phyloP scores from a whole-genome alignment of 2,888 invertebrate genomes.

The Lysandra coridon region DNA sequence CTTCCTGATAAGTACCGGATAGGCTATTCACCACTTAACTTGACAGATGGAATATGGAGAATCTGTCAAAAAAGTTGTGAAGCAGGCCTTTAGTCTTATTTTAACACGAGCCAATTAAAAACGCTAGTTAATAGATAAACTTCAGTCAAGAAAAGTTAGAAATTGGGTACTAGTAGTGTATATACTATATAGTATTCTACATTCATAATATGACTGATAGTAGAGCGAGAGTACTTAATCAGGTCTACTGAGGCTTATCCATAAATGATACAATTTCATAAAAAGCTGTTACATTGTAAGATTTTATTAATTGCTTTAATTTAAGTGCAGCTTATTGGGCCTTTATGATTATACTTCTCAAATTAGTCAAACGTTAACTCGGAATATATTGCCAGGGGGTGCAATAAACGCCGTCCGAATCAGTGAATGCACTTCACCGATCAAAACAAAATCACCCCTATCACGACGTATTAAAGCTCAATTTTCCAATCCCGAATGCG shows the following conservation, averaged over 20 bases:
- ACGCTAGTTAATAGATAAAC: too few relatives aligned
- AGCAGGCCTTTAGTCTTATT: neutral
- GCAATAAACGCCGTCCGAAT: constrained; percentile 74
- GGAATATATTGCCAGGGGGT: constrained; percentile 69
- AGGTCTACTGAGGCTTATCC: neutral
- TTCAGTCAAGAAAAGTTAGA: too few relatives aligned
- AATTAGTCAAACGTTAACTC: constrained; percentile 79
- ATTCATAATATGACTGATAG: neutral
- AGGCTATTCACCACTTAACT: too few relatives aligned
- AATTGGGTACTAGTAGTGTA: too few relatives aligned
- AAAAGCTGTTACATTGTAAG: constrained; percentile 21
- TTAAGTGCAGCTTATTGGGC: constrained; percentile 60
- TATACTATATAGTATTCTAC: neutral
- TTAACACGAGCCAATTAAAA: neutral
- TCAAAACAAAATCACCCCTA: constrained; percentile 31
- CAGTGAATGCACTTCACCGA: constrained; percentile 64
- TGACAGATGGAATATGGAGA: too few relatives aligned
- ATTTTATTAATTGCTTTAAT: constrained; percentile 31
- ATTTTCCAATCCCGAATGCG: constrained; percentile 42
- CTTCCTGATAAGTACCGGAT: too few relatives aligned
- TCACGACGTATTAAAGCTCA: constrained; percentile 30
- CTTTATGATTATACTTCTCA: constrained; percentile 73
- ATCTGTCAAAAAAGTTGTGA: too few relatives aligned
- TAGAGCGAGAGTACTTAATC: neutral
- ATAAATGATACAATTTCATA: neutral